Conservation (phyloP, 2,888 invertebrate genomes). For the Abscondita cerata region DNA sequence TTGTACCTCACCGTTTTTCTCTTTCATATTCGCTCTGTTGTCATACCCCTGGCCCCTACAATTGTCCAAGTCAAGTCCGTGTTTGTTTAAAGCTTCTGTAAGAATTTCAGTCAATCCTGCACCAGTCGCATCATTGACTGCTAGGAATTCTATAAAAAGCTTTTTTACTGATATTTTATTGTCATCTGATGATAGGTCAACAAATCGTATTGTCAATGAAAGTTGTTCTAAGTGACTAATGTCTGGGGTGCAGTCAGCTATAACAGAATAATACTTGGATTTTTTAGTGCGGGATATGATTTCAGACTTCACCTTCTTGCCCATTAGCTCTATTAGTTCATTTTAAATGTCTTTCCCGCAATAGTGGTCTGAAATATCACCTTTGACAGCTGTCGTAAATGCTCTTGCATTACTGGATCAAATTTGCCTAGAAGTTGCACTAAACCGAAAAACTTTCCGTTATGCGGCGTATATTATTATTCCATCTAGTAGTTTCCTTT, state of each 20-base stretch:
- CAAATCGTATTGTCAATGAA: slow-evolving; percentile 43
- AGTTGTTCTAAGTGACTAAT: slow-evolving; percentile 45
- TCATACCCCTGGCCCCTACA: slow-evolving; percentile 51
- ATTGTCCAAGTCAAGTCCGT: slow-evolving; percentile 42
- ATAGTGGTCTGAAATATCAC: slow-evolving; percentile 47
- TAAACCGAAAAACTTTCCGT: slow-evolving; percentile 49
- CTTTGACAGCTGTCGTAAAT: slow-evolving; percentile 44
- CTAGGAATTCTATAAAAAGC: slow-evolving; percentile 31
- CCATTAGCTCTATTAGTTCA: slow-evolving; percentile 43
- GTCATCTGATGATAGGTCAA: slow-evolving; percentile 31
- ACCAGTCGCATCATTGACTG: slow-evolving; percentile 31
- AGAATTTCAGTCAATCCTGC: slow-evolving; percentile 42
- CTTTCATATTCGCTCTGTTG: slow-evolving; percentile 51
- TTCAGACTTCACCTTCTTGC: slow-evolving; percentile 40
- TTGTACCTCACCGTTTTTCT: slow-evolving; percentile 49
- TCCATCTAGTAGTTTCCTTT: not conserved
- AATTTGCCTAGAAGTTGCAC: slow-evolving; percentile 40
- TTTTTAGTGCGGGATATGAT: slow-evolving; percentile 39
- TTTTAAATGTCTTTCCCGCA: slow-evolving; percentile 36
- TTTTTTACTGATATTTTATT: slow-evolving; percentile 35
- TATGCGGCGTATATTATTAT: slow-evolving; percentile 44
- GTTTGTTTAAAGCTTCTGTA: slow-evolving; percentile 43
- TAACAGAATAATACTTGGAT: slow-evolving; percentile 45
- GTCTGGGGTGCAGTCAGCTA: slow-evolving; percentile 41
- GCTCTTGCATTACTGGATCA: slow-evolving; percentile 44